These are phyloP conservation scores for Enteromius radiatus DNA, from an alignment of 2,797 vertebrate genomes.

Conservation along the genomic window DNA sequence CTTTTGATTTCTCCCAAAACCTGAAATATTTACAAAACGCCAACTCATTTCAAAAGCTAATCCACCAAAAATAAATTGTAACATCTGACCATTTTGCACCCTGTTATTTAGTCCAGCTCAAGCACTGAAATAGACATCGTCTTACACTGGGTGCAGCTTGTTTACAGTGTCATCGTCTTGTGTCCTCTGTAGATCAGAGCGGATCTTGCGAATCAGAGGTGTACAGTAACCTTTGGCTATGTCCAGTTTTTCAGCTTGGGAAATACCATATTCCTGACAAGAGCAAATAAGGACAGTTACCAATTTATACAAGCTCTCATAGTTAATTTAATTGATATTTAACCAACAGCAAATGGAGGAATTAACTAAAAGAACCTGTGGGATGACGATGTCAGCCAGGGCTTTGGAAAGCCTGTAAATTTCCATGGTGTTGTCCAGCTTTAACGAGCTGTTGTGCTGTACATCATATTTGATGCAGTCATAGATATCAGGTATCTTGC, in stretches of 20 bases:
- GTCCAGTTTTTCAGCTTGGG: conserved; percentile 86
- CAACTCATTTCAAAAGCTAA: neutral
- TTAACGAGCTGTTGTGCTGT: conserved; percentile 87
- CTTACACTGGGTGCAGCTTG: conserved; percentile 91
- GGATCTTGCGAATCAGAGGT: conserved; percentile 88
- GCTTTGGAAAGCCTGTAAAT: conserved; percentile 88
- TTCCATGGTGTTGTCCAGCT: conserved; percentile 89
- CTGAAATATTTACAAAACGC: neutral
- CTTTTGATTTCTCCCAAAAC: neutral
- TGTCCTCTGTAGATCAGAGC: conserved; percentile 89
- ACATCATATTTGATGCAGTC: conserved; percentile 93
- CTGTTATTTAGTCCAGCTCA: neutral
- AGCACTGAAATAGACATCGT: neutral
- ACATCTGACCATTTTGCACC: neutral
- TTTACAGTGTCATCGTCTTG: conserved; percentile 92
- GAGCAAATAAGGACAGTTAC: conserved; percentile 21
- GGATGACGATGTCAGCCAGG: conserved; percentile 90
- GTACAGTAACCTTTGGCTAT: conserved; percentile 92
- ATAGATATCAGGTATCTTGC: conserved; percentile 92
- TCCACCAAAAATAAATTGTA: neutral
- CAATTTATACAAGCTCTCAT: neutral
- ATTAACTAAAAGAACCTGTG: conserved; percentile 77
- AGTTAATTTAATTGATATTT: neutral
- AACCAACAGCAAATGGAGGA: neutral
- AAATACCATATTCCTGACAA: conserved; percentile 88